Evolutionary conservation across 2,113 vertebrate genomes (phyloP), one percentile per base, ranked within the genome.

Genomic region (Seriola aureovittata): DNA sequence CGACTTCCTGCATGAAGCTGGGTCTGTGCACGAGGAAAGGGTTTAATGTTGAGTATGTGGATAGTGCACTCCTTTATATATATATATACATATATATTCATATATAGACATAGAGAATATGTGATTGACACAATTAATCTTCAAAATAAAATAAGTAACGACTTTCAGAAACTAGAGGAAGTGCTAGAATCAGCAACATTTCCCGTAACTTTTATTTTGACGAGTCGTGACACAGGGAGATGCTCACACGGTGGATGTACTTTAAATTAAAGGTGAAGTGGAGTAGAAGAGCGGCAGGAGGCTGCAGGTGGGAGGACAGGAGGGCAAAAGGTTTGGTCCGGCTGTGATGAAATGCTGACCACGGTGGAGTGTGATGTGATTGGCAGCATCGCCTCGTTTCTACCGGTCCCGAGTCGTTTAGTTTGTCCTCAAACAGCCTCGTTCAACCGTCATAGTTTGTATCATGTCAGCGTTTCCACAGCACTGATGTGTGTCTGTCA

Each of bases 261-360:
- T 4, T 36, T 36, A 36, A 36, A 36, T 42, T 42, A 42, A 42
- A 42, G 40, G 8, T 9, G 32, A 19, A 32, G 19, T 4, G 16
- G 34, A 29, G 32, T n/a, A 32, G 69, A 23, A 48, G 21, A 23
- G 8, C 23, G 40, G 29, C 29, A 12, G 17, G 29, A 29, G 6
- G 48, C 25, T 58, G 69, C 42, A n/a, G 50, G 38, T n/a, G 73
- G 32, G 80, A 86, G 77, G 82, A 83, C 78, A 74, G 75, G 54
- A 68, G 77, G 82, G 34, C 57, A 78, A 59, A 78, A 75, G 69
- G 29, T 48, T 19, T 34, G 29, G 16, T 75, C 80, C 63, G 58
- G 64, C 81, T 82, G 78, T 21, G 83, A 75, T 70, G 55, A 85
- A 84, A 40, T 71, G 90, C 92, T 93, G 92, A 93, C 90, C 58